Evolutionary conservation across 2,113 vertebrate species (phyloP), one percentile per base, ranked within the genome.

Genomic region (Toxostoma redivivum): DNA sequence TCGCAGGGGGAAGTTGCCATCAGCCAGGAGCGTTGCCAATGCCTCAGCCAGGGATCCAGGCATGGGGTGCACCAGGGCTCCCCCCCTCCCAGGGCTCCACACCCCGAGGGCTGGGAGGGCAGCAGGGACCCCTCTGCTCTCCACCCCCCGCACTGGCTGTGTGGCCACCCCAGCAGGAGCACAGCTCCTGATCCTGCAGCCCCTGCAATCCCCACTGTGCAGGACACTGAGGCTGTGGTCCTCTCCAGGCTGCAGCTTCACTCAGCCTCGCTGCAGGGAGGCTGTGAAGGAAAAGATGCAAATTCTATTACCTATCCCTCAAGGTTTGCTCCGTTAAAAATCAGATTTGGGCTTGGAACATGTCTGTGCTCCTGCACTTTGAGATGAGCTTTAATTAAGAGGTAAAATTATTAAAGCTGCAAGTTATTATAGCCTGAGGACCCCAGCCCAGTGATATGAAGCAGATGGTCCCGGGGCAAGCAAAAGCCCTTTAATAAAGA

Each of bases 381-480:
- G 42, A 90, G 93, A 90, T 79, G 88, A 94, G 94, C 97, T 98
- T 98, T 98, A 98, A 98, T 98, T 98, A 98, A 98, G 98, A 98
- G 97, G 92, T 98, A 98, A 98, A 97, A 98, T 98, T 98, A 99
- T 99, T 98, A 98, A 98, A 98, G 98, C 97, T 97, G 98, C 98
- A 98, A 98, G 99, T 99, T 98, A 98, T 98, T 97, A 97, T 97
- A 97, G 98, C 98, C 98, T 33, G 95, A 98, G 98, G 98, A 98
- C 97, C 95, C 92, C 57, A 19, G 94, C 84, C 66, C 81, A 31
- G 95, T 98, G 98, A 98, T 98, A 97, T 98, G 97, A 98, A 99
- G 98, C 99, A 99, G 99, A 99, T 99, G 99, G 98, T 98, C 97
- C 96, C 27, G 92, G 94, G 95, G 97, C 93, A 97, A 97, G 97